phyloP scores from a whole-genome alignment of 2,113 vertebrate genomes.

The Rhodinocichla rosea region DNA sequence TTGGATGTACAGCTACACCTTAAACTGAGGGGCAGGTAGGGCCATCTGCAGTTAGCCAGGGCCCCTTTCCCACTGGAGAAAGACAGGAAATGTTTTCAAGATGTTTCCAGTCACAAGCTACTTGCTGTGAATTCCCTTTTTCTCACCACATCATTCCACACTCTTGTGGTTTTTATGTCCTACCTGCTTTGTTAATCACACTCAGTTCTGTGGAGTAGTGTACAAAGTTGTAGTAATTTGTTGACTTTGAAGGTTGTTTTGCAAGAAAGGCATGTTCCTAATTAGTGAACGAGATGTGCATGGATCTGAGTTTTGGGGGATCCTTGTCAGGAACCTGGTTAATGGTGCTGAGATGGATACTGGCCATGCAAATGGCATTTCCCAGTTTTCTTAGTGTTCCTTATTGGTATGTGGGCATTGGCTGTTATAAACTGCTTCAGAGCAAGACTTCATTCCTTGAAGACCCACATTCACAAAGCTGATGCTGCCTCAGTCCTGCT shows the following conservation, averaged over 20 bases:
- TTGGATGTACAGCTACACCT: not conserved
- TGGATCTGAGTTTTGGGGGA: not conserved
- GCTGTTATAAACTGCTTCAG: not conserved
- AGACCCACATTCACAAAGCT: not conserved
- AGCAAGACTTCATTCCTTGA: not conserved
- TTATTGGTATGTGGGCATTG: accelerated
- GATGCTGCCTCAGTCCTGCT: not conserved
- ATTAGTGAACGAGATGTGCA: not conserved
- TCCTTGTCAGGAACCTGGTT: not conserved
- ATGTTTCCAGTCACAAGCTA: not conserved
- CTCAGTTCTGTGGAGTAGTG: not conserved
- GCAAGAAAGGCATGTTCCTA: not conserved
- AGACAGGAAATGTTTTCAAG: not conserved
- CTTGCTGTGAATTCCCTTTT: not conserved
- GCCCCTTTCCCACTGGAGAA: not conserved
- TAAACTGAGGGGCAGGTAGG: not conserved
- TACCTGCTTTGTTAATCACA: not conserved
- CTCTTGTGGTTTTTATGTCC: accelerated
- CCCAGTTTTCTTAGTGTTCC: not conserved
- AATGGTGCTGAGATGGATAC: not conserved
- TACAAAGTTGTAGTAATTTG: not conserved
- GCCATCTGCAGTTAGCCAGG: not conserved
- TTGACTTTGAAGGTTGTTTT: not conserved
- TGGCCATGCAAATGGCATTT: not conserved
- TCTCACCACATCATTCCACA: not conserved